Evolutionary conservation across 2,888 invertebrate species (phyloP).

Genomic region (Diadegma fenestrale): DNA sequence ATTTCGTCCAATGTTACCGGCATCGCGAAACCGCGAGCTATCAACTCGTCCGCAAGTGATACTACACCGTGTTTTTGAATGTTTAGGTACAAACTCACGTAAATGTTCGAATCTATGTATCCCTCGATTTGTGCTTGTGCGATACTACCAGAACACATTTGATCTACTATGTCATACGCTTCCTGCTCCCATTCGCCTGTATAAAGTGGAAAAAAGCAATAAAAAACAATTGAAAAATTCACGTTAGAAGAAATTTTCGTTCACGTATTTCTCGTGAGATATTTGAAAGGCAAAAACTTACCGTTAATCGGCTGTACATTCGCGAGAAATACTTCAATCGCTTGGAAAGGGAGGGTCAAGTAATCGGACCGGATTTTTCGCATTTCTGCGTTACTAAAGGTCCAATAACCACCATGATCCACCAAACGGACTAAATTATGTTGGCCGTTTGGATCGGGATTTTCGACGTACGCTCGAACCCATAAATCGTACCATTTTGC

Average conservation of each 20-base stretch:
- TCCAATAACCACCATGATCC: constrained; percentile 97
- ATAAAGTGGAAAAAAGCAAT: constrained; percentile 82
- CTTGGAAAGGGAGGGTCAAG: constrained; percentile 98
- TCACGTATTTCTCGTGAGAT: not conserved
- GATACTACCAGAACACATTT: constrained; percentile 92
- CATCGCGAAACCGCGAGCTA: constrained; percentile 93
- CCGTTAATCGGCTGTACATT: constrained; percentile 93
- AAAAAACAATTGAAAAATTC: too few relatives aligned
- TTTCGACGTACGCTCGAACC: constrained; percentile 84
- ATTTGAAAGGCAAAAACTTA: constrained; percentile 80
- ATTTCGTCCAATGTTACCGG: constrained; percentile 86
- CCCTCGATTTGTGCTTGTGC: constrained; percentile 95
- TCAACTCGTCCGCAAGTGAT: constrained; percentile 94
- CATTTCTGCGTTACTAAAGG: constrained; percentile 91
- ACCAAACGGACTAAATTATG: constrained; percentile 94
- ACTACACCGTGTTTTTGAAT: constrained; percentile 91
- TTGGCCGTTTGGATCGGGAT: constrained; percentile 88
- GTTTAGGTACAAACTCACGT: constrained; percentile 93
- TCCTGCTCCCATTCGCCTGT: constrained; percentile 90
- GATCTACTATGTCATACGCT: constrained; percentile 91
- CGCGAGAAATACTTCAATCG: constrained; percentile 97
- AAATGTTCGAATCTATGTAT: constrained; percentile 92
- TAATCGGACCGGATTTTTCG: constrained; percentile 98
- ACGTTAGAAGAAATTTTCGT: not conserved
- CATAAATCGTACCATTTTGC: constrained; percentile 94